Evolutionary conservation across 1,140 invertebrate species (phyloP), one percentile per base, ranked within the genome.

Genomic region (Argopecten irradians): DNA sequence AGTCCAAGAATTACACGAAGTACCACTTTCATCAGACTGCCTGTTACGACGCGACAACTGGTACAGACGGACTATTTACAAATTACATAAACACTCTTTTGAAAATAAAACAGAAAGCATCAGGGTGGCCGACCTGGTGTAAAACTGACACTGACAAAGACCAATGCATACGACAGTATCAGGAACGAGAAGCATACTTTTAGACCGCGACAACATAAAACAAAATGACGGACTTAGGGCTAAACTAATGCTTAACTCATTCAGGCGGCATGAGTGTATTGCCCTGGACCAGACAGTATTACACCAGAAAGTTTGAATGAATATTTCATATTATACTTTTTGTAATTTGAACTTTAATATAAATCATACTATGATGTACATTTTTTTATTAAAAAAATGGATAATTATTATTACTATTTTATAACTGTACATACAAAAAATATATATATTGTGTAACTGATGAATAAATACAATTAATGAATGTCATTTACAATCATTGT

Each of bases 1-100:
- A 88, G 89, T 96, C 46, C 0, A 93, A 11, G 85, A 94, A n/a
- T 91, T 95, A 33, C 92, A 90, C 85, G 95, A 96, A 91, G 92
- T 95, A 94, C 92, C 89, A 94, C 35, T 91, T 86, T 82, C 46
- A 89, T 35, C 83, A 89, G 71, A 33, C 86, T 14, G 87, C 85
- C 33, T 35, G 33, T 19, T 89, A 89, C 32, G 85, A 89, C n/a
- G 8, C 35, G 13, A 43, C 14, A 13, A 28, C 3, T 39, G 13
- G 43, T n/a, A 36, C 36, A 19, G n/a, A n/a, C n/a, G n/a, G 43
- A 46, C 43, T 46, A 19, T 46, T 46, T 19, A 46, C 43, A 8
- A 14, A 46, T 2, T 46, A 46, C 22, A 46, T 46, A 9, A 46
- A 46, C 19, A 46, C 43, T 19, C 22, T 46, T 46, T 14, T 46